phyloP scores from a whole-genome alignment of 2,113 vertebrate genomes.

The Sprattus sprattus region DNA sequence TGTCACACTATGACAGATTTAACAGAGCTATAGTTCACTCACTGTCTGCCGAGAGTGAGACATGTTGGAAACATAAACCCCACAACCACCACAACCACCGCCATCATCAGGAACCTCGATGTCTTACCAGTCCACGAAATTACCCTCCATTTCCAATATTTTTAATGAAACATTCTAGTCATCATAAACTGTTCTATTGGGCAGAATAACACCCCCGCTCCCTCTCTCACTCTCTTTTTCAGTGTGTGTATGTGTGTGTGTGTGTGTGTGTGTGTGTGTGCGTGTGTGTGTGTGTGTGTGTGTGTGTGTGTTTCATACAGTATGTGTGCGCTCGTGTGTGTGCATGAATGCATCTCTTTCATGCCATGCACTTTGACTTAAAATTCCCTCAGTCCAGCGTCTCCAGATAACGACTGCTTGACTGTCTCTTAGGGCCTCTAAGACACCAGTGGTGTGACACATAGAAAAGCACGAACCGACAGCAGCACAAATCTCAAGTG shows the following conservation, averaged over 20 bases:
- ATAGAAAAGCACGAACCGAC: not conserved
- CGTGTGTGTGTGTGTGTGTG: no score
- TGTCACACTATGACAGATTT: constrained; percentile 1
- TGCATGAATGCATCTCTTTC: not conserved
- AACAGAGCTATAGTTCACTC: constrained; percentile 13
- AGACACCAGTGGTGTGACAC: not conserved
- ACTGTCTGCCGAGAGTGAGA: not conserved
- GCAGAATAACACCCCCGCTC: not conserved
- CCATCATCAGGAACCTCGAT: not conserved
- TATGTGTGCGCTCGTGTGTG: not conserved
- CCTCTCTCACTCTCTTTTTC: not conserved
- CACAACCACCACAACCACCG: not conserved
- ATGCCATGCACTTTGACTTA: not conserved
- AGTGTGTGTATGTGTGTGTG: not conserved
- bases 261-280: not conserved
- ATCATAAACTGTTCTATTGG: not conserved
- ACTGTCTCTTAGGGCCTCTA: not conserved
- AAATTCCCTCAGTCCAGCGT: not conserved
- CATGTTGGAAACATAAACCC: not conserved
- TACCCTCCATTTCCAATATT: not conserved
- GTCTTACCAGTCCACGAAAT: not conserved
- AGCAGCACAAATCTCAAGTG: not conserved
- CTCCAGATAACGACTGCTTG: not conserved
- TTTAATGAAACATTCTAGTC: not conserved
- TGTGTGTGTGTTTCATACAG: no score